Conservation (phyloP, 1,140 invertebrate species). For the Brachionus rubens region DNA sequence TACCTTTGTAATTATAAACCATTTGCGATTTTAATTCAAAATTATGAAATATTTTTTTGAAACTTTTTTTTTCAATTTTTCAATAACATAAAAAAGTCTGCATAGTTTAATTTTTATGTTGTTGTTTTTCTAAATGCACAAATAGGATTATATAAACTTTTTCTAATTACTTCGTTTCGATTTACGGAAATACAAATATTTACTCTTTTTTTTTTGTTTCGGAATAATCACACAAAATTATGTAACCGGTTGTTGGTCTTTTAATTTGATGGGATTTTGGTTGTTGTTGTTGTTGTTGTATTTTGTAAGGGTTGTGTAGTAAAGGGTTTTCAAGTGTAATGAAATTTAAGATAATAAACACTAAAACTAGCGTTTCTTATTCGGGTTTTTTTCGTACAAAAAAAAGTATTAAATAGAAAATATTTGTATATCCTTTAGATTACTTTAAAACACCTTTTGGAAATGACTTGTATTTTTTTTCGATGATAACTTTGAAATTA, state of each 20-base stretch:
- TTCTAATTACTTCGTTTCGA: background rate
- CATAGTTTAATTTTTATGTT: background rate
- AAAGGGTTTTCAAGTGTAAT: too few species aligned
- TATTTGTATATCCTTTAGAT: too few species aligned
- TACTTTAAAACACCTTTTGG: too few species aligned
- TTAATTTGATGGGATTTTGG: conserved; percentile 7
- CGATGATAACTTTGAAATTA: too few species aligned
- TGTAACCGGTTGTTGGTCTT: background rate
- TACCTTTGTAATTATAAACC: background rate
- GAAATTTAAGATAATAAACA: too few species aligned
- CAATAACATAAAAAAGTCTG: background rate
- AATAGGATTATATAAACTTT: background rate
- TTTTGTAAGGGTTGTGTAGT: too few species aligned
- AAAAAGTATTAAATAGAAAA: too few species aligned
- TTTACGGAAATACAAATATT: conserved; percentile 27
- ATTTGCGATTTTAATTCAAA: background rate
- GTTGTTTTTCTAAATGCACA: background rate
- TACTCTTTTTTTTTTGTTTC: too few species aligned
- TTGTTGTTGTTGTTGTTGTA: too few species aligned
- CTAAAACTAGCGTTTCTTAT: too few species aligned
- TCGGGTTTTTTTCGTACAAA: too few species aligned
- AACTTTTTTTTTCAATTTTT: conserved; percentile 13
- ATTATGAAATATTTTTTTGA: background rate
- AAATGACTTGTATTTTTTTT: too few species aligned
- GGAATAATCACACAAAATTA: background rate